phyloP scores from a whole-genome alignment of 1,140 invertebrate species.

The Philotrypesis tridentata region DNA sequence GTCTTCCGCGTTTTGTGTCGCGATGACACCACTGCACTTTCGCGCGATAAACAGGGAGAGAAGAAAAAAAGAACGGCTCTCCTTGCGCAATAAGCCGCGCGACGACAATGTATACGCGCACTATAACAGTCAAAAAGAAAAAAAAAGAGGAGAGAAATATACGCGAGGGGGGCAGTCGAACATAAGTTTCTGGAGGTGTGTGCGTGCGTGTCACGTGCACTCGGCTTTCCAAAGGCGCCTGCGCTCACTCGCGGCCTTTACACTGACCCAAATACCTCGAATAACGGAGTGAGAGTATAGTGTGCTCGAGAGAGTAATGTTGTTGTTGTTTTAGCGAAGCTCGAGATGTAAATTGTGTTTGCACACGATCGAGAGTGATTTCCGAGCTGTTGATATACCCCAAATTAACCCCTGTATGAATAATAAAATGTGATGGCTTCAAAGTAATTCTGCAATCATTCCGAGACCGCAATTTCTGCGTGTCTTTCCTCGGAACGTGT shows the following conservation, averaged over 20 bases:
- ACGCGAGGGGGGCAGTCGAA: not conserved
- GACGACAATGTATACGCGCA: not conserved
- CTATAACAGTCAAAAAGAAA: not conserved
- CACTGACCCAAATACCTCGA: slow-evolving; percentile 69
- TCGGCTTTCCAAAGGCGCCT: slow-evolving; percentile 27
- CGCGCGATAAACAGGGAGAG: not conserved
- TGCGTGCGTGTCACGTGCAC: not conserved
- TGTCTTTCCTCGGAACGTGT: too few relatives aligned
- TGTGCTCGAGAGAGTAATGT: not conserved
- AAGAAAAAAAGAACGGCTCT: not conserved
- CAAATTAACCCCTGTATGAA: too few relatives aligned
- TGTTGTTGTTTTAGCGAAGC: not conserved
- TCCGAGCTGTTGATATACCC: too few relatives aligned
- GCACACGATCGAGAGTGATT: too few relatives aligned
- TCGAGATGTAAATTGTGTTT: not conserved
- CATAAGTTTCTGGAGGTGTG: not conserved
- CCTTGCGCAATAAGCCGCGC: not conserved
- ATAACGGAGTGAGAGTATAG: slow-evolving; percentile 56
- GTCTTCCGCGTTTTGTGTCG: slow-evolving; percentile 17
- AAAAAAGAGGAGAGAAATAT: not conserved
- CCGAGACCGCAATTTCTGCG: too few relatives aligned
- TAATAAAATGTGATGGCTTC: too few relatives aligned
- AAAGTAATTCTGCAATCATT: too few relatives aligned
- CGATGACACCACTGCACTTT: not conserved
- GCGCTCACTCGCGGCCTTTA: slow-evolving; percentile 65